Conservation (phyloP, 2,113 vertebrate genomes). For the Phaethon lepturus region DNA sequence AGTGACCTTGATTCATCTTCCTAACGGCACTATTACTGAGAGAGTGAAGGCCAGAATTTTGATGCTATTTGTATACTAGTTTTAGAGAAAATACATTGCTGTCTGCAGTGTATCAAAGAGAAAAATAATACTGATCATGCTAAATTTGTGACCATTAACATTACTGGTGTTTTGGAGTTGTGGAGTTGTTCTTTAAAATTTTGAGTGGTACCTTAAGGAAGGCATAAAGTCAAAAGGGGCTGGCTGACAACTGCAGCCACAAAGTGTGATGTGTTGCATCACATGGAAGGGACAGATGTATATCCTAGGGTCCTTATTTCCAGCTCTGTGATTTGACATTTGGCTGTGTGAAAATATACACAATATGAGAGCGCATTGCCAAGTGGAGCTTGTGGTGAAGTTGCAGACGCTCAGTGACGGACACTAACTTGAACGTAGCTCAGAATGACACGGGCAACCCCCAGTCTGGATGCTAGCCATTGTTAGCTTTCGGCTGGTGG, state of each 20-base stretch:
- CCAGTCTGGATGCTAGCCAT: rapidly evolving
- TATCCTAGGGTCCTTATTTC: neutral
- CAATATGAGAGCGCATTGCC: rapidly evolving
- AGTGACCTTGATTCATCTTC: neutral
- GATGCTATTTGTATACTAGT: neutral
- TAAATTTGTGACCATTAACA: neutral
- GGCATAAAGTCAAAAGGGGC: neutral
- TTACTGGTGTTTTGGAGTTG: neutral
- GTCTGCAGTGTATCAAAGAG: neutral
- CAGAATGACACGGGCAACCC: neutral
- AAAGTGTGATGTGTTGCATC: neutral
- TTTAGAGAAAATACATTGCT: neutral
- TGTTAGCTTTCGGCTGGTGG: neutral
- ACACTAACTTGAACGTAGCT: neutral
- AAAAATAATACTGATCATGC: neutral
- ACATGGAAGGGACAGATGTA: neutral
- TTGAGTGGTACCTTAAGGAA: neutral
- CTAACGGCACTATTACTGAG: neutral
- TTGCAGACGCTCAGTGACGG: neutral
- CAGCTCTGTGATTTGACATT: neutral
- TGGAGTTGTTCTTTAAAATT: neutral
- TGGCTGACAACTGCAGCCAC: neutral
- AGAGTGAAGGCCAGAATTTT: neutral
- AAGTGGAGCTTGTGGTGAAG: neutral
- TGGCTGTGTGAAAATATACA: neutral